A percentile compares a stretch with the other conserved stretches of the same genome.
Conservation (phyloP, 1,140 invertebrate species). For the Drosophila asahinai region DNA sequence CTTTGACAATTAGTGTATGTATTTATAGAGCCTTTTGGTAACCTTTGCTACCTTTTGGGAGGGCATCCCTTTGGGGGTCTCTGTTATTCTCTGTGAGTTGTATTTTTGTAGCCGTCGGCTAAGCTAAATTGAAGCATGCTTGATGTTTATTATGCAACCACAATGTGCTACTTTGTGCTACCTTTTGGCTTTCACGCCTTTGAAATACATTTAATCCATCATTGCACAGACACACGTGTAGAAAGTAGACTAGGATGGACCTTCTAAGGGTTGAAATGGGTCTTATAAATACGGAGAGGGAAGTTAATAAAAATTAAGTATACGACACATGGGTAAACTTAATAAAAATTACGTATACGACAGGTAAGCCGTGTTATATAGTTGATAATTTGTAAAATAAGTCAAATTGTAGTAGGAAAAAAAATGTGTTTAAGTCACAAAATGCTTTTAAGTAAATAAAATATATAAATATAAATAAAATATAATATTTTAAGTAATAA, state of each 20-base stretch:
- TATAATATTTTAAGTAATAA: neutral
- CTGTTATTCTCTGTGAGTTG: slow-evolving; percentile 21
- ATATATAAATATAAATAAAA: no score
- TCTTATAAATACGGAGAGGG: no score
- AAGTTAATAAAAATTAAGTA: neutral
- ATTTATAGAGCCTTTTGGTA: slow-evolving; percentile 45
- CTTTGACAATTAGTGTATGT: slow-evolving; percentile 72
- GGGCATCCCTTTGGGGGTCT: neutral
- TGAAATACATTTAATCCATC: slow-evolving; percentile 83
- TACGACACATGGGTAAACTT: neutral
- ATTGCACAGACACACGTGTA: slow-evolving; percentile 54
- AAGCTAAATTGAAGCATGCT: slow-evolving; percentile 75
- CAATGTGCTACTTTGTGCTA: slow-evolving; percentile 76
- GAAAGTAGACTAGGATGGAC: slow-evolving; percentile 9
- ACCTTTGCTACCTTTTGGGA: slow-evolving; percentile 27
- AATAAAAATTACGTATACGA: neutral
- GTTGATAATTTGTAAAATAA: neutral
- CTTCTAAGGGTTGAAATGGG: neutral
- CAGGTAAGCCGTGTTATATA: no score
- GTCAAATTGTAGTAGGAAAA: no score
- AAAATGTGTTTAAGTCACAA: accelerated
- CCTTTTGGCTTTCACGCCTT: slow-evolving; percentile 81
- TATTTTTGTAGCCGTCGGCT: slow-evolving; percentile 31
- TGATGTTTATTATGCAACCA: slow-evolving; percentile 72
- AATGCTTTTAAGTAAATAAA: neutral